Percentiles rank a stretch among this genome's conserved stretches.
These are phyloP conservation scores for Morelia viridis DNA, from an alignment of 2,797 vertebrate species.

Conservation along the genomic window DNA sequence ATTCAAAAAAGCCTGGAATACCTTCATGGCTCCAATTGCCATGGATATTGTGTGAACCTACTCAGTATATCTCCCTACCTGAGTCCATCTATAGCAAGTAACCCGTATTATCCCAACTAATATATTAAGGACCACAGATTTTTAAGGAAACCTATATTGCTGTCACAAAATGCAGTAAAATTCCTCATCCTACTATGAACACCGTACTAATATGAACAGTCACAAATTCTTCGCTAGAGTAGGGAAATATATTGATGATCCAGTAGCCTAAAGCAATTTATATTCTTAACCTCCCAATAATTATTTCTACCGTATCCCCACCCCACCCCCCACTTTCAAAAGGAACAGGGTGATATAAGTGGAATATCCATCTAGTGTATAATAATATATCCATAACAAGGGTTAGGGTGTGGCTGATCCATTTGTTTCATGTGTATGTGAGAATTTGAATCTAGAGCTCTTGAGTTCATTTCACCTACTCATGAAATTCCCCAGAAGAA, in stretches of 20 bases:
- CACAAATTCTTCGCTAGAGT: neutral
- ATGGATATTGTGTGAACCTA: neutral
- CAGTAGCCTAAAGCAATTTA: neutral
- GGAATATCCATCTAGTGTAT: neutral
- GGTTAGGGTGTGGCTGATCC: neutral
- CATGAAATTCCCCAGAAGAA: neutral
- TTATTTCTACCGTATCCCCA: neutral
- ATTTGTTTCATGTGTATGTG: neutral
- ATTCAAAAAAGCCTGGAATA: neutral
- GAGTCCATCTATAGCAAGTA: neutral
- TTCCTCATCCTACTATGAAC: neutral
- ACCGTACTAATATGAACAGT: neutral
- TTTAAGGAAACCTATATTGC: neutral
- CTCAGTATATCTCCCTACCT: neutral
- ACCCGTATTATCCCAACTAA: neutral
- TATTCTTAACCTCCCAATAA: neutral
- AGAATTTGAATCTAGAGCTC: neutral
- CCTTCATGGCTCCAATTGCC: neutral
- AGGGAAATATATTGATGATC: neutral
- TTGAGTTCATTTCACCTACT: neutral
- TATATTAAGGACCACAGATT: neutral
- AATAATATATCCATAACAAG: neutral
- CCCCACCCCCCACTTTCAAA: neutral
- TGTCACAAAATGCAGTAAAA: neutral
- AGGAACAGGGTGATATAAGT: neutral